Base-by-base conservation (phyloP, 2,888 invertebrate genomes). In the Chironomus riparius region DNA sequence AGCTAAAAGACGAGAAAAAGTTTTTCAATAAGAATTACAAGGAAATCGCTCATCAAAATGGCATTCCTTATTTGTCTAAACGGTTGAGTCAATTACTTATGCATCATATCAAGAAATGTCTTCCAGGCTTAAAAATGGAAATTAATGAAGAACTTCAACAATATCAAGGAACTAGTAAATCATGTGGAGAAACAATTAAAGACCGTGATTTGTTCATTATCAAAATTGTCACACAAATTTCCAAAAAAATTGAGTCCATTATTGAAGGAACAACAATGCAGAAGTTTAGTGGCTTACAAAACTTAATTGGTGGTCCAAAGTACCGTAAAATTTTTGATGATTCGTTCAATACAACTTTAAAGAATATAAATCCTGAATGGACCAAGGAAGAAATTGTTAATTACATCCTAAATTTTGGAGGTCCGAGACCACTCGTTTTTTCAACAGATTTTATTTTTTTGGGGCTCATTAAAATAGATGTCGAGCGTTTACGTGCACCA, bases 321-420 rank as follows among this genome's bases (percentile, higher is more conserved):
- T 98, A 99, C 81, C 98, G 98, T 83, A 99, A 97, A 82, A 99
- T 99, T 82, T 99, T 99, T 86, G 98, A 99, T 82, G 98, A 98
- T 84, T 97, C 97, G 0, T 99, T 99, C 83, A 97, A 97, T 3
- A 88, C 92, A 80, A 95, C 97, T 0, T 85, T 99, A 80, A 95
- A 97, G 83, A 92, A 92, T 1, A 96, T 99, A 81, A 95, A 99
- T 86, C 97, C 92, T 76, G 95, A 89, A 78, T 86, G 98, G 18
- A 93, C 94, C 0, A 94, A 94, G 83, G 91, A 7, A 0, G 99
- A 99, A 83, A 97, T 99, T 80, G 86, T 99, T 77, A 99, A 98
- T 28, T 99, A 99, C 5, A 99, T 99, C 79, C 88, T 97, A 78
- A 99, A 99, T 87, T 98, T 99, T 2, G 99, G 98, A 12, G 98